Evolutionary conservation across 1,140 invertebrate species (phyloP), one percentile per base, ranked within the genome.

Genomic region (Drosophila bifasciata): DNA sequence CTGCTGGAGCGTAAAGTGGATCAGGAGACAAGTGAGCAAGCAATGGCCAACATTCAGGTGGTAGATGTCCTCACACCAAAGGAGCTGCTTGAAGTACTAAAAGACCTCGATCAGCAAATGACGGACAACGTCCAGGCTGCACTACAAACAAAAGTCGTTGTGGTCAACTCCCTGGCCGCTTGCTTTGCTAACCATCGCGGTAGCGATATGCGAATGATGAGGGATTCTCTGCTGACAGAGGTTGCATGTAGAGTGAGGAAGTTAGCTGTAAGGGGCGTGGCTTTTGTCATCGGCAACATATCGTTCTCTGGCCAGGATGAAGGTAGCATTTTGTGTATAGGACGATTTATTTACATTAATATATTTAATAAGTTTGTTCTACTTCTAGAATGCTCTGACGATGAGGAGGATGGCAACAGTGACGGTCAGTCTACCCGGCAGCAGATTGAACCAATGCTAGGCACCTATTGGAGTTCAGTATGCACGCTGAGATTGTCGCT

Each of bases 81-180:
- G n/a, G 45, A 51, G 25, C 16, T 91, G n/a, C 52, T 83, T 36
- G 57, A 49, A 5, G 17, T 66, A 5, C 43, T 91, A 0, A 39
- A 58, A 45, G 17, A 44, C 0, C 46, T 90, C 5, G 45, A 49
- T 5, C 28, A 64, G 5, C 61, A 77, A 48, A 32, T 77, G 11
- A 16, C 25, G 3, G 15, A 15, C 1, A 41, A 52, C 3, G 25
- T 5, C 0, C 21, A 25, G 11, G 48, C 15, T 5, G 62, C 83
- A 17, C 7, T 50, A 7, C n/a, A 43, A 13, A 83, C 74, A 11
- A 86, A 78, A 19, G 9, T 91, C 0, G 40, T 91, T 1, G 13
- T 91, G 0, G 72, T 91, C 39, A 90, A 91, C 56, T 81, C 86
- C 6, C 48, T 91, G 11, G 63, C 80, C 0, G 64, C 84, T 0